Base-by-base conservation (phyloP, 2,888 invertebrate species). In the Pristionchus fissidentatus region DNA sequence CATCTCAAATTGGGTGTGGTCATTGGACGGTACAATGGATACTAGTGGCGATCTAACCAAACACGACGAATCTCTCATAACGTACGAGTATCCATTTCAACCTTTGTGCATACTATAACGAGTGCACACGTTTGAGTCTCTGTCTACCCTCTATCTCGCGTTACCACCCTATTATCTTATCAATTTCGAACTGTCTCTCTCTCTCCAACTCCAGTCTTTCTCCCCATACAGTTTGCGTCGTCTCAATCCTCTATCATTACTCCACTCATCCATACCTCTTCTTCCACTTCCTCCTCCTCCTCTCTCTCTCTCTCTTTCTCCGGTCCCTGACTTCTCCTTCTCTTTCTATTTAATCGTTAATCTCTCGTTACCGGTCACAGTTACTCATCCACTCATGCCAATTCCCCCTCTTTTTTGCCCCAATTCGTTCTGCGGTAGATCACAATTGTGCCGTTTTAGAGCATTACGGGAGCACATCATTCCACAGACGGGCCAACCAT, bases 291-390 rank as follows among this genome's bases (percentile, higher is more conserved):
- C 8, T 62, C 26, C 62, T 29, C 41, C n/a, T 73, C 43, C 41
- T 73, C 73, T 26, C 26, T 41, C n/a, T 41, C 43, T 26, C 10
- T 49, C 10, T 49, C 10, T 19, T 49, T 19, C 73, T 73, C 32
- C 43, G n/a, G n/a, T 73, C 73, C 43, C 49, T 49, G 38, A 41
- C 38, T 43, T 73, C 32, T 73, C 43, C 73, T 73, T 13, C 73
- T 49, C 49, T 19, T 15, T 49, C 38, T 43, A 26, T 43, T 73
- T 43, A 43, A 73, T 73, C 73, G 73, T 43, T 73, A 73, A 73
- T 73, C 73, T 43, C 13, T n/a, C 73, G n/a, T 73, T 73, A 73
- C 73, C 41, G 73, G 73, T 73, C 73, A 73, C 73, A 26, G 73
- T 73, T 41, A 73, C 41, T 73, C 41, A 41, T 73, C 43, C 43